A percentile compares a stretch with the other conserved stretches of the same genome.
These are phyloP conservation scores for Cyanoramphus novaezelandiae DNA, from an alignment of 2,113 vertebrate genomes.

Conservation along the genomic window DNA sequence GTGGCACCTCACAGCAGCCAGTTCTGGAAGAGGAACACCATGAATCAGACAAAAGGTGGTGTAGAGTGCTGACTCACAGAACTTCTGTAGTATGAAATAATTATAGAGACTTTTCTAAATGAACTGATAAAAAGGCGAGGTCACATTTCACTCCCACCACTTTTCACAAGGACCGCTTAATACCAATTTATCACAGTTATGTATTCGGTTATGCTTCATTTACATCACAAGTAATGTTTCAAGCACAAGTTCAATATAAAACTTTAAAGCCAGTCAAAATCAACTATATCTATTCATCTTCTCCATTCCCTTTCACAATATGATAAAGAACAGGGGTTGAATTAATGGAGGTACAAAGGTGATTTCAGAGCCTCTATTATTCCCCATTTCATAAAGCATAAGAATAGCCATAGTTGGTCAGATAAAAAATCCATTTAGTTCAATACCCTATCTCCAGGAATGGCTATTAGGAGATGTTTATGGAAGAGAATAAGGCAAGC, in stretches of 20 bases:
- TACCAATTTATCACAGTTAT: constrained; percentile 18
- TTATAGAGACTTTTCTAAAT: background rate
- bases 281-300: background rate
- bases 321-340: background rate
- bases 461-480: background rate
- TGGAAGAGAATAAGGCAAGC: background rate
- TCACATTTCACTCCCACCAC: constrained; percentile 11
- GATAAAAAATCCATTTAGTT: background rate
- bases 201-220: constrained; percentile 18
- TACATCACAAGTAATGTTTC: constrained; percentile 18
- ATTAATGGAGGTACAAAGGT: background rate
- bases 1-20: background rate
- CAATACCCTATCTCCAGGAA: background rate
- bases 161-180: constrained; percentile 2
- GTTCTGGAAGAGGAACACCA: background rate
- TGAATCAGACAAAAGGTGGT: background rate
- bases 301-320: background rate
- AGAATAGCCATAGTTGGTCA: background rate
- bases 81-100: background rate
- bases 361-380: constrained; percentile 1
- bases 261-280: constrained; percentile 19
- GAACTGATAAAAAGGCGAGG: background rate
- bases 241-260: constrained; percentile 8
- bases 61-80: background rate
- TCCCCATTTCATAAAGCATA: background rate